Base-by-base conservation (phyloP, 2,888 invertebrate genomes). In the Drosophila ezoana region DNA sequence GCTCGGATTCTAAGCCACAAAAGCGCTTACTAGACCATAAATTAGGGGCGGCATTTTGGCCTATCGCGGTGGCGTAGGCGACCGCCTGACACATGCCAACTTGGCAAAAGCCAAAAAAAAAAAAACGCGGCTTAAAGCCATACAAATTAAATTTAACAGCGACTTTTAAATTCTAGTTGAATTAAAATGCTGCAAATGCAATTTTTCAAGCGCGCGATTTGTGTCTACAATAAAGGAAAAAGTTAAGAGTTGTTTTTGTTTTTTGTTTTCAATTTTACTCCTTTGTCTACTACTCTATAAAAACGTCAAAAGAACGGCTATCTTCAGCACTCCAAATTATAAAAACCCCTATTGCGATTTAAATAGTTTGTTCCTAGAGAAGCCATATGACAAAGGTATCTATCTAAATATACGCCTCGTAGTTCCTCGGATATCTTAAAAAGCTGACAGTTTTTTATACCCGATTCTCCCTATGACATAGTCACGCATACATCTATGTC, bases 121-220 rank as follows among this genome's bases (percentile, higher is more conserved):
- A 71, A 76, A 43, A 40, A n/a, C 14, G 45, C 53, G 51, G 48
- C 16, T 45, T 10, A 10, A 28, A 49, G 38, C 38, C 47, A 45
- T 33, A 41, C 41, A 52, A 71, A 32, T 23, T 35, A 20, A 43
- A 47, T 47, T 20, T 20, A 35, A 53, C 5, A 45, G 51, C 37
- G 20, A 52, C 49, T 57, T 52, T 61, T 52, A 69, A 73, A 72
- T 72, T 53, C 33, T 65, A 66, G 44, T 62, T 73, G 72, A 82
- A 87, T 82, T 87, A 85, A 87, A 80, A 65, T 72, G 65, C 56
- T 64, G 41, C 40, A 61, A 57, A 48, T 69, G 70, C 32, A 47
- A 66, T 54, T 56, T 53, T 18, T 43, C 13, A 11, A 13, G 51
- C 3, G 23, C 35, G 45, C 18, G 32, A 33, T 48, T 44, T 32